These are phyloP conservation scores for Entelurus aequoreus DNA, from an alignment of 2,113 vertebrate genomes.

Conservation along the genomic window DNA sequence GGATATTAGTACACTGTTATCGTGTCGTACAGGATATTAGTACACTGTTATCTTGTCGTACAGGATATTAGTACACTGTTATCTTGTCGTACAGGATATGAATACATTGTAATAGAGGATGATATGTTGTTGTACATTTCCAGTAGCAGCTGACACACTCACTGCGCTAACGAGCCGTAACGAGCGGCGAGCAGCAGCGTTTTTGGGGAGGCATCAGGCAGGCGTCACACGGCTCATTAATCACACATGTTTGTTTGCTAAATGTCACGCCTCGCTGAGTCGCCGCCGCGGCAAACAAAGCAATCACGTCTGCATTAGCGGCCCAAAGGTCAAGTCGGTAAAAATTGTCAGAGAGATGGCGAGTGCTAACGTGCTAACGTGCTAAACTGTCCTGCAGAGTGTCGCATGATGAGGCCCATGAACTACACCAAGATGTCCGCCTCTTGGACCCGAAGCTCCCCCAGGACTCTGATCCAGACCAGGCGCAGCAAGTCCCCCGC, in stretches of 20 bases:
- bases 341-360: background rate
- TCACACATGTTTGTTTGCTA: conserved; percentile 16
- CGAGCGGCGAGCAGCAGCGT: conserved; percentile 39
- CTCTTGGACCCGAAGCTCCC: conserved; percentile 78
- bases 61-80: too few species aligned
- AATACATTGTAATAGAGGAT: too few species aligned
- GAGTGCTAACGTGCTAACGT: background rate
- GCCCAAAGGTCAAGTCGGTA: conserved; percentile 29
- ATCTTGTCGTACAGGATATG: too few species aligned
- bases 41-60: too few species aligned
- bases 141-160: conserved; percentile 13
- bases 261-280: conserved; percentile 36
- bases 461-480: conserved; percentile 77
- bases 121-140: too few species aligned
- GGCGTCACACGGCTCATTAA: conserved; percentile 42
- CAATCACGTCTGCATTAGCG: conserved; percentile 32
- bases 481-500: conserved; percentile 88
- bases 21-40: too few species aligned
- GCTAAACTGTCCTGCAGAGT: conserved; percentile 70
- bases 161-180: conserved; percentile 49
- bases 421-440: conserved; percentile 76
- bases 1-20: too few species aligned
- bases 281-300: conserved; percentile 30
- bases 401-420: conserved; percentile 84
- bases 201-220: conserved; percentile 28